phyloP scores from a whole-genome alignment of 2,888 invertebrate species.

The Halictus ligatus region DNA sequence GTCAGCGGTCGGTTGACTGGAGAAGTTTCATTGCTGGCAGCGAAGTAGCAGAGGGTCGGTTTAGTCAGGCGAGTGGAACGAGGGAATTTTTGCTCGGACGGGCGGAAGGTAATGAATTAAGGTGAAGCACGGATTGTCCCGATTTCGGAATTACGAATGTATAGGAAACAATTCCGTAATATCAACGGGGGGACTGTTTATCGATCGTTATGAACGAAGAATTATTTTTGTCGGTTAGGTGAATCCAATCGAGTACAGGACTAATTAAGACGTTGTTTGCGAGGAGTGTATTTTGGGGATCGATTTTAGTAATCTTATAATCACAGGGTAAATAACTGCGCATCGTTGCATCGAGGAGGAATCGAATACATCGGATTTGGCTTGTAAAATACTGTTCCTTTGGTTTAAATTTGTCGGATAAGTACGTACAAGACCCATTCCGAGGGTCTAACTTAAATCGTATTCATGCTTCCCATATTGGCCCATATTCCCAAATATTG shows the following conservation, averaged over 20 bases:
- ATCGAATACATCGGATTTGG: neutral
- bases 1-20: slow-evolving; percentile 6
- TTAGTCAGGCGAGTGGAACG: neutral
- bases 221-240: neutral
- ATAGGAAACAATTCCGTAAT: neutral
- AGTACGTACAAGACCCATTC: neutral
- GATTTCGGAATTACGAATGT: neutral
- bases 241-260: neutral
- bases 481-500: slow-evolving; percentile 34
- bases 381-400: neutral
- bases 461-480: slow-evolving; percentile 23
- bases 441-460: slow-evolving; percentile 12
- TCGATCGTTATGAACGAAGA: accelerated
- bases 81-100: neutral
- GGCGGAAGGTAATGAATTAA: neutral
- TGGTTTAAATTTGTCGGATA: neutral
- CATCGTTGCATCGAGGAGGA: neutral
- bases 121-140: neutral
- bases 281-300: no score
- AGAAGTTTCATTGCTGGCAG: slow-evolving; percentile 20
- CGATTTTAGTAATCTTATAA: neutral
- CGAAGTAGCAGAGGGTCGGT: neutral
- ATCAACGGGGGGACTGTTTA: neutral
- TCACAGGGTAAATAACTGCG: neutral
- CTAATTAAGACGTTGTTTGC: neutral